Evolutionary conservation across 2,888 invertebrate species (phyloP).

Genomic region (Antheraea yamamai): DNA sequence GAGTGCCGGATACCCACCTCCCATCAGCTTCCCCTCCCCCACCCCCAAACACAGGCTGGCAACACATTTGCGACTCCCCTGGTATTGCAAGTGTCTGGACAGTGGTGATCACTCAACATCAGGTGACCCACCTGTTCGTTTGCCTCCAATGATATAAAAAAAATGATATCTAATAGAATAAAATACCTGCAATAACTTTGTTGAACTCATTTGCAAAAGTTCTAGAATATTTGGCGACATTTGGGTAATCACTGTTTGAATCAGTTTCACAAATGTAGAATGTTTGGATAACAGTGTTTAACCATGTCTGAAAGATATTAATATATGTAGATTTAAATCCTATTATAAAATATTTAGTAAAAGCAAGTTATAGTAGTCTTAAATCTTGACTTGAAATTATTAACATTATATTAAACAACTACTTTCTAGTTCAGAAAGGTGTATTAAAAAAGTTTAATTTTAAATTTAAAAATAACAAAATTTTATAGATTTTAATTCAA

Average conservation of each 20-base stretch:
- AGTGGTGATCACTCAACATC: too few relatives aligned
- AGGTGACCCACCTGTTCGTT: too few relatives aligned
- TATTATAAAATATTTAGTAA: neutral
- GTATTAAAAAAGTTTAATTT: neutral
- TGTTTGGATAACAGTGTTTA: conserved; percentile 64
- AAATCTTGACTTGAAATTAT: neutral
- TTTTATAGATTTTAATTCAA: neutral
- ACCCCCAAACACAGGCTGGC: too few relatives aligned
- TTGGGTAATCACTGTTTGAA: conserved; percentile 65
- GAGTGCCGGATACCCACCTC: too few relatives aligned
- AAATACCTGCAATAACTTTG: conserved; percentile 60
- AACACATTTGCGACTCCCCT: too few relatives aligned
- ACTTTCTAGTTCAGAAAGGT: neutral
- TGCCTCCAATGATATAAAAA: too few relatives aligned
- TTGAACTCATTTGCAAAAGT: conserved; percentile 63
- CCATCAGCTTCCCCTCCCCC: too few relatives aligned
- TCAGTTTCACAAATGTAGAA: conserved; percentile 64
- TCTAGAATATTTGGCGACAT: conserved; percentile 54
- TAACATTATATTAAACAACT: neutral
- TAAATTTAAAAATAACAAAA: neutral
- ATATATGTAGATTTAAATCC: too few relatives aligned
- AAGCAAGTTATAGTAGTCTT: neutral
- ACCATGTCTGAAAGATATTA: conserved; percentile 58
- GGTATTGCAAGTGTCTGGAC: too few relatives aligned
- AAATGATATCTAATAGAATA: neutral